Evolutionary conservation across 2,888 invertebrate species (phyloP).

Genomic region (Graphium colonna): DNA sequence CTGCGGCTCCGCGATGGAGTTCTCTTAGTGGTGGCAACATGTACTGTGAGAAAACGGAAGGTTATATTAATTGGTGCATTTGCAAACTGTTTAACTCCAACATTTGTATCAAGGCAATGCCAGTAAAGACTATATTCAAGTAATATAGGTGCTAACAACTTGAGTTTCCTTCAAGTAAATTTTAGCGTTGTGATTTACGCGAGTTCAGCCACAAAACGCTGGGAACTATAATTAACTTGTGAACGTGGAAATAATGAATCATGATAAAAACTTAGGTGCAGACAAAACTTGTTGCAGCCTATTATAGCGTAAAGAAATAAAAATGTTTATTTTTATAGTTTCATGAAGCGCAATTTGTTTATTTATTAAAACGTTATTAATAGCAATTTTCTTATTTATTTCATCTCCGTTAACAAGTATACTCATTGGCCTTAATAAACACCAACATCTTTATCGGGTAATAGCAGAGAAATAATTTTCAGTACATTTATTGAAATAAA

Average conservation of each 20-base stretch:
- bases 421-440: no score
- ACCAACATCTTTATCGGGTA: no score
- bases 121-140: constrained; percentile 4
- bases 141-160: neutral
- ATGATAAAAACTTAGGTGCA: neutral
- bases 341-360: no score
- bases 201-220: neutral
- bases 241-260: neutral
- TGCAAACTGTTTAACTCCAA: constrained; percentile 8
- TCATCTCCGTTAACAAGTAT: no score
- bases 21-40: constrained; percentile 32
- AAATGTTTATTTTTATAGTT: neutral
- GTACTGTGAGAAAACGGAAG: constrained; percentile 35
- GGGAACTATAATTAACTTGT: neutral
- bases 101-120: constrained; percentile 20
- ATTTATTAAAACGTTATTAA: no score
- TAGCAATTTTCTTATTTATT: no score
- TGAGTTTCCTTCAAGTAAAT: neutral
- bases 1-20: constrained; percentile 38
- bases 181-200: neutral
- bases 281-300: no score
- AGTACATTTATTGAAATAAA: no score
- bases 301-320: neutral
- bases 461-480: no score
- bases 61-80: constrained; percentile 33